Base-by-base conservation (phyloP, 2,113 vertebrate genomes). In the Redunca redunca region DNA sequence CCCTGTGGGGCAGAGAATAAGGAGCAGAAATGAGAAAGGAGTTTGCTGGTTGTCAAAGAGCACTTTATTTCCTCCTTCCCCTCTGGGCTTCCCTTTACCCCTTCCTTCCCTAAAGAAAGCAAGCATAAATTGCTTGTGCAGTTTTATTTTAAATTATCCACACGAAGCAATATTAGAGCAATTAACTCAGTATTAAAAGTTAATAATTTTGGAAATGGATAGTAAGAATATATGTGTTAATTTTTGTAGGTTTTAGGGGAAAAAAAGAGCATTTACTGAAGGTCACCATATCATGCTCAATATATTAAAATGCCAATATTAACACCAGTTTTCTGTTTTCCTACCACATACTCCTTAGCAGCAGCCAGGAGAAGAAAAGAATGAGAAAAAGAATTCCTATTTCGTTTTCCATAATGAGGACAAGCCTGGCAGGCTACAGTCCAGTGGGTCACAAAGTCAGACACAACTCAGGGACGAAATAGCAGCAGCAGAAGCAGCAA, bases 1-100 rank as follows among this genome's bases (percentile, higher is more conserved):
- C 77, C 85, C 50, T 91, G 21, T 89, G 71, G 86, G 62, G 9
- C 21, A 94, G 64, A 83, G 86, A 97, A 93, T 80, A 87, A 94
- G 87, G 50, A 93, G 52, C 57, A 94, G 33, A 93, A 62, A 25
- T 30, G 36, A 93, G 60, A 94, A 94, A 53, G 48, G 28, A 87
- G n/a, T 26, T n/a, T 97, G 58, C 13, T 91, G 67, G 50, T 86
- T 94, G 60, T 94, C 83, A 82, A 93, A 90, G 82, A 82, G 82
- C 78, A 81, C 52, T 88, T 87, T 16, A n/a, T 17, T 53, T 23
- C 21, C 67, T 53, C 7, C 1, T 30, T 82, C 46, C 21, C 11
- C 92, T 53, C 25, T 0, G 23, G 36, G 36, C 12, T 0, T 52
- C 13, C 36, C n/a, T 52, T 30, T 33, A 15, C 26, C 46, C 52